Conservation (phyloP, 1,140 invertebrate genomes). For the Heliconius congener region DNA sequence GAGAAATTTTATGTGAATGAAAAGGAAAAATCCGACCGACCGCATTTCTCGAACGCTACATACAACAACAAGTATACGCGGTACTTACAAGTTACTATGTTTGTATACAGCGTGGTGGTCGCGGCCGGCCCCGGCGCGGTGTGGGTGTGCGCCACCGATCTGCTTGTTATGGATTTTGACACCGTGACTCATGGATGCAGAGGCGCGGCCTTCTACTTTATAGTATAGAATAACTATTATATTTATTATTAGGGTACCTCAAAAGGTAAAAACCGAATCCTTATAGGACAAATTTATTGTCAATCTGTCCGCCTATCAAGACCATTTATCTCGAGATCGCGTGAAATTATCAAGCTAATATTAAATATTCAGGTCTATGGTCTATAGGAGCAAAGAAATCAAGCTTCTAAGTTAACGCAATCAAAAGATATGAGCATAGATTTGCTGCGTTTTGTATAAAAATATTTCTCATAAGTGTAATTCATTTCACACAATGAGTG, state of each 20-base stretch:
- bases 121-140: background rate
- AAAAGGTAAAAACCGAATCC: no score
- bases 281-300: no score
- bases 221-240: background rate
- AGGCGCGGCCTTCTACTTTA: conserved; percentile 23
- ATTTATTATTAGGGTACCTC: background rate
- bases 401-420: no score
- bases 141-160: background rate
- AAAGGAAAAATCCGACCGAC: conserved; percentile 6
- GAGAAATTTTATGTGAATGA: background rate
- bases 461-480: no score
- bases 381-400: no score
- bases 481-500: no score
- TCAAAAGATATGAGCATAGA: no score
- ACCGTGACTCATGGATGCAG: conserved; percentile 25
- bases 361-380: no score
- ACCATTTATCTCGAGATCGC: no score
- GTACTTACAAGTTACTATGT: conserved; percentile 5
- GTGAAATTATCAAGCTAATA: no score
- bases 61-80: background rate
- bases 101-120: background rate
- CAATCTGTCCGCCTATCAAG: no score
- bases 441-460: no score
- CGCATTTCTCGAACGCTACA: background rate
- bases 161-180: conserved; percentile 25